Percentiles rank a stretch among this genome's conserved stretches.
Conservation (phyloP, 2,888 invertebrate genomes). For the Mystacides longicornis region DNA sequence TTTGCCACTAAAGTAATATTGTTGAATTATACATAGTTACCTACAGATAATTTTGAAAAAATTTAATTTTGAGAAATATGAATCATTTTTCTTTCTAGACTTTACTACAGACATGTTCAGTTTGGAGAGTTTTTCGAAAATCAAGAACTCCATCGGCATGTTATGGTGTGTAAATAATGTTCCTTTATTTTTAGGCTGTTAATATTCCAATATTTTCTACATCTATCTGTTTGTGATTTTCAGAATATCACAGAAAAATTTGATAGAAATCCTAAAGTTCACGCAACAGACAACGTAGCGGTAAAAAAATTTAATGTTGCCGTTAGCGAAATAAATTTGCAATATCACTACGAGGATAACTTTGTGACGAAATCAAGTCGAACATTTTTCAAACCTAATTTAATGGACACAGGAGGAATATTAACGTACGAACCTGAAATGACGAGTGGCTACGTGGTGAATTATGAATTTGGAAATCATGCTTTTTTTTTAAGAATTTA, state of each 20-base stretch:
- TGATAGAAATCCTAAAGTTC: conserved; percentile 47
- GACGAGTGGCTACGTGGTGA: conserved; percentile 58
- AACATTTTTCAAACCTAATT: conserved; percentile 59
- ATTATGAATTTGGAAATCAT: too few relatives aligned
- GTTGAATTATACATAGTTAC: too few relatives aligned
- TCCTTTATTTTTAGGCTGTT: neutral
- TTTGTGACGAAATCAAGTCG: conserved; percentile 57
- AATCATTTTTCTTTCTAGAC: conserved; percentile 26
- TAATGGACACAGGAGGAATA: conserved; percentile 62
- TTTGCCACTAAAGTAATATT: too few relatives aligned
- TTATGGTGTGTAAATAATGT: conserved; percentile 29
- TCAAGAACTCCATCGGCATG: conserved; percentile 33
- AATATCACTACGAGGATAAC: conserved; percentile 57
- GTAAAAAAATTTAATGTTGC: conserved; percentile 55
- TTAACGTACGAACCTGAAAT: conserved; percentile 56
- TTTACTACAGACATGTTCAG: conserved; percentile 35
- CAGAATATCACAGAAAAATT: conserved; percentile 58
- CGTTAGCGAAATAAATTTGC: conserved; percentile 53
- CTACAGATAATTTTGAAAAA: too few relatives aligned
- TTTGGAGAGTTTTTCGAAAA: conserved; percentile 33
- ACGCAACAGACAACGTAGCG: conserved; percentile 56
- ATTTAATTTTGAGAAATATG: too few relatives aligned
- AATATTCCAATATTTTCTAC: neutral
- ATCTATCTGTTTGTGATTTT: conserved; percentile 6
- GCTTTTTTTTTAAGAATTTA: neutral